Percentiles rank a stretch among this genome's conserved stretches.
Evolutionary conservation across 2,888 invertebrate genomes (phyloP).

Genomic region (Pecten maximus): DNA sequence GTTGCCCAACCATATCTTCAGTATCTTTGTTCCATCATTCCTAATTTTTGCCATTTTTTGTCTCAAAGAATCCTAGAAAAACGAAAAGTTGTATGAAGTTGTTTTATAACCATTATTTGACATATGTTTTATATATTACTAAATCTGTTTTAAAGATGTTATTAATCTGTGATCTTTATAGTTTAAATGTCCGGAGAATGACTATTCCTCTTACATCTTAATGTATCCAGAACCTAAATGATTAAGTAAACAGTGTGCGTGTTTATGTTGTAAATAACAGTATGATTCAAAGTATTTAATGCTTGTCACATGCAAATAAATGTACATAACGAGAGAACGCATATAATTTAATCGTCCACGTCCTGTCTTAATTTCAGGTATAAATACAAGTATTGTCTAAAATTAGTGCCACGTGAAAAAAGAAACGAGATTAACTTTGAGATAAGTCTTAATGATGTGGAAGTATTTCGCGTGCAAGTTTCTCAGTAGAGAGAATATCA

Average conservation of each 20-base stretch:
- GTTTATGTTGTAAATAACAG: background rate
- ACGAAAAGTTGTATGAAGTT: too few relatives aligned
- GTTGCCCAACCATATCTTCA: too few relatives aligned
- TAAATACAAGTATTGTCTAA: background rate
- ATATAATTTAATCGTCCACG: background rate
- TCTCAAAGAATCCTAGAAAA: too few relatives aligned
- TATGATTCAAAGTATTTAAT: background rate
- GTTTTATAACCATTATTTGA: too few relatives aligned
- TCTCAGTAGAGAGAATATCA: background rate
- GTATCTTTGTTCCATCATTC: too few relatives aligned
- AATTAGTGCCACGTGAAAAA: conserved; percentile 28
- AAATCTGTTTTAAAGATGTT: too few relatives aligned
- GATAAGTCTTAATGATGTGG: background rate
- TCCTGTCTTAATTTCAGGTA: background rate
- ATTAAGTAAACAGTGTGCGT: background rate
- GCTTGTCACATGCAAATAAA: background rate
- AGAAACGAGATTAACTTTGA: background rate
- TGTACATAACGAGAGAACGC: background rate
- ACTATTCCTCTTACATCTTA: too few relatives aligned
- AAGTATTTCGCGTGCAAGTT: background rate
- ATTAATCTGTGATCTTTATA: too few relatives aligned
- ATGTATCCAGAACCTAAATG: too few relatives aligned
- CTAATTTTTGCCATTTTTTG: too few relatives aligned
- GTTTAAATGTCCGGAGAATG: too few relatives aligned
- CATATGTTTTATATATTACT: too few relatives aligned